Percentiles rank a stretch among this genome's conserved stretches.
Conservation (phyloP, 2,888 invertebrate species). For the Lordiphosa fenestrarum region DNA sequence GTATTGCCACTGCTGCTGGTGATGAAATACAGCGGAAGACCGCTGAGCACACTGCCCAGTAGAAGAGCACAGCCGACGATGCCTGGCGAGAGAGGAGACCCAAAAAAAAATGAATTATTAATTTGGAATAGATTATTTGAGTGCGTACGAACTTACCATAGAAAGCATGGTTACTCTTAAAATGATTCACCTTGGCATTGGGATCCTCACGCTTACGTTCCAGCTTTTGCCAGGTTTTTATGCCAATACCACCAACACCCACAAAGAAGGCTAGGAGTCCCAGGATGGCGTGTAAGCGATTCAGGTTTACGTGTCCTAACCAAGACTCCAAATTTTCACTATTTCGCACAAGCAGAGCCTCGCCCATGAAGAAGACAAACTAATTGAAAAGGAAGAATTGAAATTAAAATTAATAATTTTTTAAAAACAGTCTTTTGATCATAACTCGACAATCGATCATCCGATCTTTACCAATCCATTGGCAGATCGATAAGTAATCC, state of each 20-base stretch:
- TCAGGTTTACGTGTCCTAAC: slow-evolving; percentile 49
- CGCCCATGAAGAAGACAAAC: slow-evolving; percentile 76
- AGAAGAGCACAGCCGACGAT: slow-evolving; percentile 67
- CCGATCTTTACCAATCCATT: too few species aligned
- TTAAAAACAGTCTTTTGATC: too few species aligned
- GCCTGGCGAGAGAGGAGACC: slow-evolving; percentile 43
- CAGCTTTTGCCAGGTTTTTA: slow-evolving; percentile 55
- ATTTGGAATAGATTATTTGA: not conserved
- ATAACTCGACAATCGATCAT: too few species aligned
- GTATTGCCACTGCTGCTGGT: slow-evolving; percentile 18
- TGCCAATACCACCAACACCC: slow-evolving; percentile 66
- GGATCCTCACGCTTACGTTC: slow-evolving; percentile 67
- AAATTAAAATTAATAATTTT: not conserved
- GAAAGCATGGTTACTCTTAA: slow-evolving; percentile 71
- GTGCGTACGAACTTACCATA: slow-evolving; percentile 53
- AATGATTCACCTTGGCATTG: slow-evolving; percentile 66
- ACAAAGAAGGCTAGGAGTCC: slow-evolving; percentile 67
- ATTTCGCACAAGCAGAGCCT: slow-evolving; percentile 75
- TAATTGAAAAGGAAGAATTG: slow-evolving; percentile 27
- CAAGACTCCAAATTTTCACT: slow-evolving; percentile 45
- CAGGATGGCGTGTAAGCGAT: slow-evolving; percentile 64
- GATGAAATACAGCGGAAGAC: slow-evolving; percentile 46
- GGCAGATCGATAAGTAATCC: too few species aligned
- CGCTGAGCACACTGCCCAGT: slow-evolving; percentile 55
- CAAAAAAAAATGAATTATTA: slow-evolving; percentile 1